Evolutionary conservation across 1,140 invertebrate genomes (phyloP).

Genomic region (Aphelinus certus): DNA sequence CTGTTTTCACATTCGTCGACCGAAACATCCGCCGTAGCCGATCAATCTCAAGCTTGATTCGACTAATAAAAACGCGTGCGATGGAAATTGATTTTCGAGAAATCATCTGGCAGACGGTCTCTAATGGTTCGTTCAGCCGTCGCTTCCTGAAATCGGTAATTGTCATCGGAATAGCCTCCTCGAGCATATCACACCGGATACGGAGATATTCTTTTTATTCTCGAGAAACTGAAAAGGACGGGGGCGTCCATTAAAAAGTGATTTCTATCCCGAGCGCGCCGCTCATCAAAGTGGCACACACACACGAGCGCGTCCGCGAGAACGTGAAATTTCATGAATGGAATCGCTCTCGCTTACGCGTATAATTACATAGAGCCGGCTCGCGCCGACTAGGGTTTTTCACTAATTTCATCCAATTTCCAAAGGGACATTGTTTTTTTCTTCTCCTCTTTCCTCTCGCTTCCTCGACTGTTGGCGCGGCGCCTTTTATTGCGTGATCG

Average conservation of each 20-base stretch:
- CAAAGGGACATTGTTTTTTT: constrained; percentile 55
- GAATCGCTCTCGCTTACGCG: constrained; percentile 38
- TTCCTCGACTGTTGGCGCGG: background rate
- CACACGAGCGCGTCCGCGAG: background rate
- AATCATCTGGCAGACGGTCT: background rate
- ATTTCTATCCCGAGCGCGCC: constrained; percentile 55
- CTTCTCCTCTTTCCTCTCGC: constrained; percentile 12
- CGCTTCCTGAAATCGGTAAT: constrained; percentile 20
- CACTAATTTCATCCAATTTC: constrained; percentile 56
- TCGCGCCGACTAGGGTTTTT: constrained; percentile 49
- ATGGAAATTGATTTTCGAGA: too few relatives aligned
- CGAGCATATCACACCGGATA: constrained; percentile 52
- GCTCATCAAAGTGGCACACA: constrained; percentile 30
- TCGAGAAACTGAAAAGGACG: constrained; percentile 44
- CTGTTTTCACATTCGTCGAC: too few relatives aligned
- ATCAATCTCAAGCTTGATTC: too few relatives aligned
- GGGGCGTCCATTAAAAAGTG: constrained; percentile 59
- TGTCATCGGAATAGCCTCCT: constrained; percentile 28
- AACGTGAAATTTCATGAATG: constrained; percentile 51
- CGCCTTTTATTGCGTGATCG: background rate
- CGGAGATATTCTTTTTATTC: constrained; percentile 44
- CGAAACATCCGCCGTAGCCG: too few relatives aligned
- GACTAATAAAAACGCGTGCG: too few relatives aligned
- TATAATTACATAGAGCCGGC: constrained; percentile 50
- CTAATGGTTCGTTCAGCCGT: constrained; percentile 12